Evolutionary conservation across 2,113 vertebrate species (phyloP).

Genomic region (Scomber colias): DNA sequence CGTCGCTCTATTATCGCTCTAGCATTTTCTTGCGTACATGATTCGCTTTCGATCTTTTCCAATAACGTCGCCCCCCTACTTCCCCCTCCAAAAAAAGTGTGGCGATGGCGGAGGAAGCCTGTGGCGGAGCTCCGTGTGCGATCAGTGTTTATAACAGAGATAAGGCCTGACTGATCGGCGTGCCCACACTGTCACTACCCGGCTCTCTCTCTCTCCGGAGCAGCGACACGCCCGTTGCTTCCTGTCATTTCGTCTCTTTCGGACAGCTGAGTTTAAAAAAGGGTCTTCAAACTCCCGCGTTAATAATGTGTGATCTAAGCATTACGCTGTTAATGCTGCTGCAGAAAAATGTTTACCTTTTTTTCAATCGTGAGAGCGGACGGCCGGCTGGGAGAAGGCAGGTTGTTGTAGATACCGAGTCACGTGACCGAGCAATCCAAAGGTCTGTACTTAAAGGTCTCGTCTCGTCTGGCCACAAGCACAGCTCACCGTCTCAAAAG

Average conservation of each 20-base stretch:
- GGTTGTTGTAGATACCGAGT: slow-evolving; percentile 56
- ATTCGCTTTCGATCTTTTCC: neutral
- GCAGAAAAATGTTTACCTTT: slow-evolving; percentile 73
- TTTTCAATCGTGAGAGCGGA: slow-evolving; percentile 46
- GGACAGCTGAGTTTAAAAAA: neutral
- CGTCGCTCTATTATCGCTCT: slow-evolving; percentile 35
- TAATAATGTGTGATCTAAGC: slow-evolving; percentile 15
- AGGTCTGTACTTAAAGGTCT: slow-evolving; percentile 82
- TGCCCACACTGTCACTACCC: slow-evolving; percentile 13
- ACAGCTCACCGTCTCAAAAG: slow-evolving; percentile 56
- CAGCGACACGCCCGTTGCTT: slow-evolving; percentile 30
- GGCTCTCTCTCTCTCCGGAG: slow-evolving; percentile 15
- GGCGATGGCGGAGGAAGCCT: neutral
- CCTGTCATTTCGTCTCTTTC: slow-evolving; percentile 34
- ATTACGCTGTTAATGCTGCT: slow-evolving; percentile 6
- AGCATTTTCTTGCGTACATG: slow-evolving; percentile 7
- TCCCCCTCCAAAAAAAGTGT: neutral
- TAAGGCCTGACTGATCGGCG: slow-evolving; percentile 40
- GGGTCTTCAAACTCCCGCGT: neutral
- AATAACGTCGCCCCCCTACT: slow-evolving; percentile 8
- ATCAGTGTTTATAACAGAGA: slow-evolving; percentile 22
- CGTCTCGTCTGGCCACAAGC: slow-evolving; percentile 71
- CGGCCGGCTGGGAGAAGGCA: slow-evolving; percentile 61
- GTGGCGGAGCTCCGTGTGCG: slow-evolving; percentile 6
- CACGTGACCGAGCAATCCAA: slow-evolving; percentile 78